phyloP scores from a whole-genome alignment of 1,140 invertebrate species.

The Scylla paramamosain region DNA sequence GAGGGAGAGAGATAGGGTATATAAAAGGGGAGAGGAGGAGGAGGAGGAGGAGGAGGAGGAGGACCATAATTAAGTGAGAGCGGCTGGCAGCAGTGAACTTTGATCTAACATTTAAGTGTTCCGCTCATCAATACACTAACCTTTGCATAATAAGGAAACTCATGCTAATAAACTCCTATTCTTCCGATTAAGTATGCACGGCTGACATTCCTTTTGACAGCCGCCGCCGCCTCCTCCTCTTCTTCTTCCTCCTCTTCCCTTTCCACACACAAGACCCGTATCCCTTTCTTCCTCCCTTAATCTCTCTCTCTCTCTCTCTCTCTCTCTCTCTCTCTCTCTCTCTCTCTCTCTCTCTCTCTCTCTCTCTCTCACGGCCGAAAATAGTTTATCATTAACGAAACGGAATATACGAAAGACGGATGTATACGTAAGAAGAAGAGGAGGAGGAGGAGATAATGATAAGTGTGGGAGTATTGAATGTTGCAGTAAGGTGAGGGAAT shows the following conservation, averaged over 20 bases:
- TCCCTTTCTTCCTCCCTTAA: slow-evolving; percentile 23
- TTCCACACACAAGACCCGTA: too few species aligned
- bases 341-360: not conserved
- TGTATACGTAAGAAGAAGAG: too few species aligned
- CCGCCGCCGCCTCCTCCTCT: not conserved
- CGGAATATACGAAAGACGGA: not conserved
- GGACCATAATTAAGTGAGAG: slow-evolving; percentile 60
- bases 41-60: slow-evolving; percentile 9
- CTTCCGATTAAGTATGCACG: not conserved
- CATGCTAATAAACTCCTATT: slow-evolving; percentile 7
- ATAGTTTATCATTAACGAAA: not conserved
- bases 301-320: not conserved
- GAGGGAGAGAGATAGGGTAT: not conserved
- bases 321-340: not conserved
- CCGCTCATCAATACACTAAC: slow-evolving; percentile 67
- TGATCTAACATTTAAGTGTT: slow-evolving; percentile 64
- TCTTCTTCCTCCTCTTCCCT: slow-evolving; percentile 6
- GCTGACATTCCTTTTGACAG: slow-evolving; percentile 30
- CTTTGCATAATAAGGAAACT: slow-evolving; percentile 70
- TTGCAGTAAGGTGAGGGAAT: too few species aligned
- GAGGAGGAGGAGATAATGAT: too few species aligned
- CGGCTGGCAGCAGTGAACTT: slow-evolving; percentile 54
- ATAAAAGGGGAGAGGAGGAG: not conserved
- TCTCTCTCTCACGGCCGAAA: not conserved
- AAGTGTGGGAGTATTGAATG: too few species aligned